phyloP scores from a whole-genome alignment of 2,113 vertebrate species.

The Odontesthes bonariensis region DNA sequence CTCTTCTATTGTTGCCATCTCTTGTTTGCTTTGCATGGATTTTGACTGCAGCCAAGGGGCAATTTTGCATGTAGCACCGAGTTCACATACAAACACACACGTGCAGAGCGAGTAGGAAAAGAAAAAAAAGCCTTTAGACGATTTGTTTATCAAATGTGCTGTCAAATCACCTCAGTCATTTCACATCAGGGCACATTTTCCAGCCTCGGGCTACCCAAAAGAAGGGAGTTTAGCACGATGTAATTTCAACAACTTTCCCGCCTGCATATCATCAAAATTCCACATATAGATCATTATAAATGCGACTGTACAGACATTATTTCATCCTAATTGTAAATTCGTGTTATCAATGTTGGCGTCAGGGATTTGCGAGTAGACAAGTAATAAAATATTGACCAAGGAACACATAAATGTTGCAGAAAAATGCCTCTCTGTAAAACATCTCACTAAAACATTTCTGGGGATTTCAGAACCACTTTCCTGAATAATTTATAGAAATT shows the following conservation, averaged over 20 bases:
- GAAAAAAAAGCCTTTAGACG: constrained; percentile 69
- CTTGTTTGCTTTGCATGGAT: constrained; percentile 81
- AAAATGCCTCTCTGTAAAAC: constrained; percentile 66
- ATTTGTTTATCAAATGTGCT: constrained; percentile 83
- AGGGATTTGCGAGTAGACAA: constrained; percentile 43
- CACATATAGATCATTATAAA: constrained; percentile 58
- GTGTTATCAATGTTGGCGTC: constrained; percentile 58
- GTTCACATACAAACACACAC: constrained; percentile 52
- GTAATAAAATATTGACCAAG: constrained; percentile 53
- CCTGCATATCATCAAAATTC: constrained; percentile 54
- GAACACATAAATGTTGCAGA: constrained; percentile 66
- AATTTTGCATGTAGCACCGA: constrained; percentile 77
- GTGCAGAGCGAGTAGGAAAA: constrained; percentile 25
- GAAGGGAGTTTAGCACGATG: constrained; percentile 52
- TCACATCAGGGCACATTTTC: constrained; percentile 71
- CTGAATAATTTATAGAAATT: constrained; percentile 77
- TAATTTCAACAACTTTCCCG: constrained; percentile 61
- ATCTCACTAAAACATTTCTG: constrained; percentile 70
- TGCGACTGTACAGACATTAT: constrained; percentile 37
- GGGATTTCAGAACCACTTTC: constrained; percentile 61
- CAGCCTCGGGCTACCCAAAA: constrained; percentile 62
- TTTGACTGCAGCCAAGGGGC: constrained; percentile 79
- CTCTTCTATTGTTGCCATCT: constrained; percentile 75
- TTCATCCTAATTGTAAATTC: constrained; percentile 70
- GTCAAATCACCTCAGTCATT: constrained; percentile 79